A percentile compares a stretch with the other conserved stretches of the same genome.
Conservation (phyloP, 92 coral and sea anemone species). For the Paragorgia papillata region DNA sequence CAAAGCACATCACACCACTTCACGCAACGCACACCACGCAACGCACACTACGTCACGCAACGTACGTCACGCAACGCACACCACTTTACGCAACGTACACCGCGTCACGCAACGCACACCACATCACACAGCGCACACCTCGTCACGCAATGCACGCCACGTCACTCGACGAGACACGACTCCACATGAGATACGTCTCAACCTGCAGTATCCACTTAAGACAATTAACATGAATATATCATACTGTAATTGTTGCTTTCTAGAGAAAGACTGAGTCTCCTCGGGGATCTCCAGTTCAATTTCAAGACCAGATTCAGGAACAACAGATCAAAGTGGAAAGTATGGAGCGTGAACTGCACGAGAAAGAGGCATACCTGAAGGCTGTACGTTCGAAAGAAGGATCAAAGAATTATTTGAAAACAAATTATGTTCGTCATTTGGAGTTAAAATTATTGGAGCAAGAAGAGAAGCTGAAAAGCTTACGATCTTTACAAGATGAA, state of each 20-base stretch:
- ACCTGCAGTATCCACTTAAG: no score
- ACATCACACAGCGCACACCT: no score
- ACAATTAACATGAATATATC: no score
- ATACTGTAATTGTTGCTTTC: neutral
- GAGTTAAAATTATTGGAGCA: slow-evolving; percentile 77
- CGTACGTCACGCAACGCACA: no score
- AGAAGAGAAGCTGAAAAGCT: slow-evolving; percentile 65
- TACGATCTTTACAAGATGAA: slow-evolving; percentile 71
- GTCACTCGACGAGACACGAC: no score
- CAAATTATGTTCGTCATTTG: slow-evolving; percentile 67
- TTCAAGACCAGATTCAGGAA: slow-evolving; percentile 26
- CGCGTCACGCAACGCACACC: no score
- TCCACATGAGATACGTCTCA: no score
- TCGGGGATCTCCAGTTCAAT: slow-evolving; percentile 18
- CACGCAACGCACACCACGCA: no score
- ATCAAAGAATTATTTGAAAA: slow-evolving; percentile 49
- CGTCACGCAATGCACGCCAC: no score
- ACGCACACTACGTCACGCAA: no score
- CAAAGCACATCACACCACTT: no score
- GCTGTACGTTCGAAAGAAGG: slow-evolving; percentile 57
- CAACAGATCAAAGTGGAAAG: slow-evolving; percentile 84
- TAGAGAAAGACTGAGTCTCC: slow-evolving; percentile 17
- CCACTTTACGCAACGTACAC: no score
- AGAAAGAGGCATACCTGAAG: slow-evolving; percentile 73
- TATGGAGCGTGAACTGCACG: slow-evolving; percentile 77